Evolutionary conservation across 2,888 invertebrate species (phyloP).

Genomic region (Tenodera sinensis): DNA sequence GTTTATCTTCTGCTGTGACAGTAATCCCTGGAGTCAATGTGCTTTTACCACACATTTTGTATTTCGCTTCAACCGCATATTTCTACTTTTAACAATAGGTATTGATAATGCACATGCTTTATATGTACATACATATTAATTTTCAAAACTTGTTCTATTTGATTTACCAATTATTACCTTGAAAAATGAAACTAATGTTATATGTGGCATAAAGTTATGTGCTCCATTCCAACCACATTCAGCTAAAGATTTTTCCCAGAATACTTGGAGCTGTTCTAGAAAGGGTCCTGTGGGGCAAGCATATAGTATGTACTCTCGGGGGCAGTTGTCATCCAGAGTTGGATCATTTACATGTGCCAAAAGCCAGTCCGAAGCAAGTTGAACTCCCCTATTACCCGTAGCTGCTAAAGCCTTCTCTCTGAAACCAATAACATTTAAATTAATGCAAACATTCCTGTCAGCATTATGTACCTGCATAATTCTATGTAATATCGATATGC

Average conservation of each 20-base stretch:
- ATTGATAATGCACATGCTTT: too few relatives aligned
- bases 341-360: conserved; percentile 85
- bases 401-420: conserved; percentile 88
- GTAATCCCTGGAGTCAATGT: too few relatives aligned
- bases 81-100: too few relatives aligned
- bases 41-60: too few relatives aligned
- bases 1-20: too few relatives aligned
- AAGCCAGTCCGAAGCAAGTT: conserved; percentile 87
- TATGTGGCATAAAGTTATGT: conserved; percentile 85
- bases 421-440: conserved; percentile 31
- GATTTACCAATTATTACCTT: conserved; percentile 53
- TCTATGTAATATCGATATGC: not conserved
- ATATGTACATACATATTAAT: too few relatives aligned
- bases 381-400: conserved; percentile 82
- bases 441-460: not conserved
- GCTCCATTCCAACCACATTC: conserved; percentile 85
- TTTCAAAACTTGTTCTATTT: too few relatives aligned
- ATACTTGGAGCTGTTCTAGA: conserved; percentile 66
- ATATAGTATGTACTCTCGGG: conserved; percentile 83
- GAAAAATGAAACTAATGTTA: conserved; percentile 85
- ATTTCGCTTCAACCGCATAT: too few relatives aligned
- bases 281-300: conserved; percentile 79
- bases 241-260: conserved; percentile 73
- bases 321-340: conserved; percentile 68
- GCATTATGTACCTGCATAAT: not conserved